Base-by-base conservation (phyloP, 2,888 invertebrate genomes). In the Catocala fraxini region DNA sequence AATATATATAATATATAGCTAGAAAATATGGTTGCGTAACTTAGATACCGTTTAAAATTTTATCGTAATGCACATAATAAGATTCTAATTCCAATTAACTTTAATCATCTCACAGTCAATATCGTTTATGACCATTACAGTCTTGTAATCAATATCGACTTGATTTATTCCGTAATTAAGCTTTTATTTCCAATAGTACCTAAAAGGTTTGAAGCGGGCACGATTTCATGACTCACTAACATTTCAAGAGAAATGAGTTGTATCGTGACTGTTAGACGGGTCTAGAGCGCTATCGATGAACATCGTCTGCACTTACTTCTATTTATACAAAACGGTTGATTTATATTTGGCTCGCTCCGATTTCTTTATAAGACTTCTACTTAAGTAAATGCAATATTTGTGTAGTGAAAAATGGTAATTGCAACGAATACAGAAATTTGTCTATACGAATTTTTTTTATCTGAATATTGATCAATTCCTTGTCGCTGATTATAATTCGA, bases 231-330 rank as follows among this genome's bases (percentile, higher is more conserved):
- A 66, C 53, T 66, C 56, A 39, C 48, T 46, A 49, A 59, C 60
- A 58, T 69, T 71, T 66, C 53, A 47, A 47, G 53, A 73, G 65
- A 62, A 65, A 42, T 70, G 34, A 52, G 45, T 33, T 15, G 53
- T 72, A 59, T 63, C 71, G 73, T 71, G 71, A 71, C 73, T 53
- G 7, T 13, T 15, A 46, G 45, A 45, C 6, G 45, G 6, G 13
- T 7, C 6, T 3, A 7, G 7, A 10, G 9, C 15, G 12, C 5
- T 46, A 46, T 68, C 47, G 65, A 61, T 64, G 42, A 42, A 49
- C 72, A 72, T 68, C 64, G 68, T 70, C 68, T 68, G 25, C 35
- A 45, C 48, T 56, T 67, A 59, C 63, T 70, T 68, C 52, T n/a
- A 42, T 10, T 39, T 9, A n/a, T 42, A 42, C 42, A 42, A 11